phyloP scores from a whole-genome alignment of 1,140 invertebrate genomes.

The Drosophila littoralis region DNA sequence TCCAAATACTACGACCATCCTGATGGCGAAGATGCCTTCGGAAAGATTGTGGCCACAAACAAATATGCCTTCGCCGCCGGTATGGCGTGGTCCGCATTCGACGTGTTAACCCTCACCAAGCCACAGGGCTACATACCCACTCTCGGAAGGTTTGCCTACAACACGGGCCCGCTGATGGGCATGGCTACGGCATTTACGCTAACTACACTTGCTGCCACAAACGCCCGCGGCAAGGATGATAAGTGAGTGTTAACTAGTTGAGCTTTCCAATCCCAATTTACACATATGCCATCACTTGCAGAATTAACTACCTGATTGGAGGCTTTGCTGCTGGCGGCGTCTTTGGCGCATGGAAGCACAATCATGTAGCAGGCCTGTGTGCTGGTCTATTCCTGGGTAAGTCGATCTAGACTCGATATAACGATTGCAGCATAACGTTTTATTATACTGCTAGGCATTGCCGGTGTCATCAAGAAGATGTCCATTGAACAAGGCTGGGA shows the following conservation, averaged over 20 bases:
- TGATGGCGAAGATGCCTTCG: slow-evolving; percentile 88
- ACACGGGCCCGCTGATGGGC: slow-evolving; percentile 86
- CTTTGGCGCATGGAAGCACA: slow-evolving; percentile 86
- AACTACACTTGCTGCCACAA: slow-evolving; percentile 86
- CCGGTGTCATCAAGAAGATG: slow-evolving; percentile 87
- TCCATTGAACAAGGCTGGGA: slow-evolving; percentile 85
- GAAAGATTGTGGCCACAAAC: slow-evolving; percentile 87
- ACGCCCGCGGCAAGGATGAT: slow-evolving; percentile 88
- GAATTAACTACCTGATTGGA: slow-evolving; percentile 87
- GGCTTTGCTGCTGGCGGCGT: slow-evolving; percentile 86
- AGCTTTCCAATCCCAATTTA: not conserved
- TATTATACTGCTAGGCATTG: slow-evolving; percentile 70
- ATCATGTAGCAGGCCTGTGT: slow-evolving; percentile 64
- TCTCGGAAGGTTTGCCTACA: slow-evolving; percentile 85
- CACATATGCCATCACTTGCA: slow-evolving; percentile 27
- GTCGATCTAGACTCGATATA: not conserved
- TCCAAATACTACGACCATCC: slow-evolving; percentile 88
- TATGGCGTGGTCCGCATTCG: slow-evolving; percentile 85
- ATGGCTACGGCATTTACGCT: slow-evolving; percentile 88
- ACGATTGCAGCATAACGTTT: slow-evolving; percentile 20
- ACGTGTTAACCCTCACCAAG: slow-evolving; percentile 87
- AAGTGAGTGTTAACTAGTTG: slow-evolving; percentile 53
- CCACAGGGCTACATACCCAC: slow-evolving; percentile 85
- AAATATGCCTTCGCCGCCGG: slow-evolving; percentile 86
- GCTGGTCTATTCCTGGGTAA: slow-evolving; percentile 70